phyloP scores from a whole-genome alignment of 1,140 invertebrate genomes.

The Oryctes rhinoceros region DNA sequence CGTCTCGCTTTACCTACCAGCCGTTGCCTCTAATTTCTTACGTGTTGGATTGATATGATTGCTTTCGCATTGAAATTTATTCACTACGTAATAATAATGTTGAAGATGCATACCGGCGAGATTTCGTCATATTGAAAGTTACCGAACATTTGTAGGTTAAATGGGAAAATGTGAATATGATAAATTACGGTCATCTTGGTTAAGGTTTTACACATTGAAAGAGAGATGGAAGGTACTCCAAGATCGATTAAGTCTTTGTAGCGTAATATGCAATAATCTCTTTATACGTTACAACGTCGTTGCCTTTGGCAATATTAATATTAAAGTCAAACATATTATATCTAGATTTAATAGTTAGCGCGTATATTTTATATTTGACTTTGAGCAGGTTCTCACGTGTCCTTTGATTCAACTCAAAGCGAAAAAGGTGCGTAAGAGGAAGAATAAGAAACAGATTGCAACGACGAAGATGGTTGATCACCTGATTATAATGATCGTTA shows the following conservation, averaged over 20 bases:
- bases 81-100: not conserved
- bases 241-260: no score
- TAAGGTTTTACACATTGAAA: no score
- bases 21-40: not conserved
- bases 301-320: no score
- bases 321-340: no score
- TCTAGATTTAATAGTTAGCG: no score
- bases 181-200: no score
- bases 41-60: not conserved
- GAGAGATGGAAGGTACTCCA: no score
- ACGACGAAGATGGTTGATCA: not conserved
- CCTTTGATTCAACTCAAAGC: not conserved
- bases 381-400: no score
- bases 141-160: not conserved
- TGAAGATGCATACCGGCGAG: not conserved
- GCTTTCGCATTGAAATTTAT: conserved; percentile 5
- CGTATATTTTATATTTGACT: no score
- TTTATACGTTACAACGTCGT: no score
- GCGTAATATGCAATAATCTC: no score
- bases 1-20: not conserved
- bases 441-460: conserved; percentile 15
- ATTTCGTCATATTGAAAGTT: conserved; percentile 1
- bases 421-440: not conserved
- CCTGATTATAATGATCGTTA: not conserved
- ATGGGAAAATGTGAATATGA: no score